Evolutionary conservation across 2,113 vertebrate genomes (phyloP).

Genomic region (Neoarius graeffei): DNA sequence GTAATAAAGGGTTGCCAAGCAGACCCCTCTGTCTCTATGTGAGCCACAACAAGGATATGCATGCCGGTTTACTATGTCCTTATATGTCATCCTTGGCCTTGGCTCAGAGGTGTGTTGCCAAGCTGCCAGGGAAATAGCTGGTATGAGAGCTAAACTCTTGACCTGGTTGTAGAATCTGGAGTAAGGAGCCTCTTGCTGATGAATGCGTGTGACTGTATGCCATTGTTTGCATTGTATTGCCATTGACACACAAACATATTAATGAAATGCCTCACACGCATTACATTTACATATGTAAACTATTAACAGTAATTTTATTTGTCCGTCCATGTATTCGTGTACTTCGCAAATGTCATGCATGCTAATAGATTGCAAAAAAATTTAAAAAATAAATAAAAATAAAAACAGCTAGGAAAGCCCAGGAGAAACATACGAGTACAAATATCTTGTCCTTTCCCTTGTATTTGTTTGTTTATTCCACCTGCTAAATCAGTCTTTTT

Average conservation of each 20-base stretch:
- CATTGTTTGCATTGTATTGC: background rate
- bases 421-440: background rate
- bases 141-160: conserved; percentile 19
- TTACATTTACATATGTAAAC: background rate
- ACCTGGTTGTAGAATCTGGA: conserved; percentile 17
- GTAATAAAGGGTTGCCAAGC: background rate
- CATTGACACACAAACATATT: background rate
- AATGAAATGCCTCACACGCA: background rate
- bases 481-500: background rate
- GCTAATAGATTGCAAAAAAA: background rate
- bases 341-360: background rate
- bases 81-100: conserved; percentile 19
- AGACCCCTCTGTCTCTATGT: background rate
- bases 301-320: background rate
- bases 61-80: conserved; percentile 1
- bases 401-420: background rate
- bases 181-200: background rate
- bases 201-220: background rate
- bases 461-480: background rate
- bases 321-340: background rate
- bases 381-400: background rate
- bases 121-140: conserved; percentile 35
- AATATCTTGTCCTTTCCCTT: background rate
- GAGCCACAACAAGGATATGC: background rate
- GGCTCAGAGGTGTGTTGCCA: conserved; percentile 15